A percentile compares a stretch with the other conserved stretches of the same genome.
phyloP scores from a whole-genome alignment of 2,888 invertebrate genomes.

The Tortricodes alternella region DNA sequence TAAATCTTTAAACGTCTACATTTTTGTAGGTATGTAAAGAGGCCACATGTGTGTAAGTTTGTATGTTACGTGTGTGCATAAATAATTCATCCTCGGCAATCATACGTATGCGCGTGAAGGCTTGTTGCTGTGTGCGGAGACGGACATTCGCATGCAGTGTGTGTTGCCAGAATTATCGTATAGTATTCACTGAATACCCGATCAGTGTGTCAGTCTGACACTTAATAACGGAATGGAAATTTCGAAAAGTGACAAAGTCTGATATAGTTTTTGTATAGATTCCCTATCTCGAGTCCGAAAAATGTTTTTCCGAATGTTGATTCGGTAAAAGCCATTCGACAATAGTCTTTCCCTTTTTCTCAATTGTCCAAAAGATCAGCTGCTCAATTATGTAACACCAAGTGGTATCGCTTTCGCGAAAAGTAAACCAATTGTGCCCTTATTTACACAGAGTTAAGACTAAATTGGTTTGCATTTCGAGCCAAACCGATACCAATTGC shows the following conservation, averaged over 20 bases:
- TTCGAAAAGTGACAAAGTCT: constrained; percentile 16
- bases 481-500: too few relatives aligned
- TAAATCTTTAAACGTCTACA: constrained; percentile 25
- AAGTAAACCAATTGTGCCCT: too few relatives aligned
- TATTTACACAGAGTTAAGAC: too few relatives aligned
- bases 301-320: background rate
- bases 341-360: too few relatives aligned
- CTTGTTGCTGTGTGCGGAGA: constrained; percentile 43
- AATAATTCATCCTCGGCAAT: constrained; percentile 29
- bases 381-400: too few relatives aligned
- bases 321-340: too few relatives aligned
- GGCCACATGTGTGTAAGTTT: constrained; percentile 49
- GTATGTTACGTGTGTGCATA: constrained; percentile 42
- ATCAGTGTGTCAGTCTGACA: constrained; percentile 65
- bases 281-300: background rate
- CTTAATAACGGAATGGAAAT: constrained; percentile 24
- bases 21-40: constrained; percentile 43
- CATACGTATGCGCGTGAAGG: constrained; percentile 31
- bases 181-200: constrained; percentile 56
- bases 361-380: too few relatives aligned
- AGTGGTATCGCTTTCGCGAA: too few relatives aligned
- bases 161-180: constrained; percentile 56
- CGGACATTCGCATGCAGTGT: constrained; percentile 61
- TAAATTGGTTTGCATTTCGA: too few relatives aligned
- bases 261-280: constrained; percentile 11